These are phyloP conservation scores for Tetranychus piercei DNA, from an alignment of 2,888 invertebrate species.

Conservation along the genomic window DNA sequence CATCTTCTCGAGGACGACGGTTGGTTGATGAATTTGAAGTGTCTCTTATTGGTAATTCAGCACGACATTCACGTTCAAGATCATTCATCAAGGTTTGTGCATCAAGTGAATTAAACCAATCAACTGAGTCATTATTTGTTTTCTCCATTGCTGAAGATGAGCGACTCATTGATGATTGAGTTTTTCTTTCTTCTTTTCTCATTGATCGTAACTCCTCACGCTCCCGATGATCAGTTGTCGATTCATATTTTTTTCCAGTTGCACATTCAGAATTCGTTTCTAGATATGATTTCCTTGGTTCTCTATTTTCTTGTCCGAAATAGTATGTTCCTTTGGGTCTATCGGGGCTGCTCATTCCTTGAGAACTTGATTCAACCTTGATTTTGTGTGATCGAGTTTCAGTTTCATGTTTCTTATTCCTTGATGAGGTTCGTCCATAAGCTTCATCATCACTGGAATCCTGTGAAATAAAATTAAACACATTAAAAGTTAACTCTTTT, in stretches of 20 bases:
- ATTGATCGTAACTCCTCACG: background rate
- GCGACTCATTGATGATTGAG: background rate
- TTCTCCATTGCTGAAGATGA: background rate
- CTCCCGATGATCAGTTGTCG: background rate
- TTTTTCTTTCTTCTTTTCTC: background rate
- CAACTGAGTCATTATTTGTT: background rate
- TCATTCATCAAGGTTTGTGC: background rate
- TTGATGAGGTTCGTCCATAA: background rate
- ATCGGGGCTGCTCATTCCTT: background rate
- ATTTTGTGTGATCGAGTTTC: background rate
- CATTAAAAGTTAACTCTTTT: background rate
- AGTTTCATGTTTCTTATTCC: background rate
- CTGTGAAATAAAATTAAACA: background rate
- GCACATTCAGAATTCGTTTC: background rate
- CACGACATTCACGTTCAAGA: background rate
- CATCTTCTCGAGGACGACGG: background rate
- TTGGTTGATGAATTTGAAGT: background rate
- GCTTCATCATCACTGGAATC: background rate
- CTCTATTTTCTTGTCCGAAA: background rate
- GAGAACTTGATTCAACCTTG: background rate
- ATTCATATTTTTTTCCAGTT: background rate
- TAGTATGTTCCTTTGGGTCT: background rate
- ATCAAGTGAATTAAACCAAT: background rate
- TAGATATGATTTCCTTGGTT: background rate
- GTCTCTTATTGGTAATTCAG: background rate